Evolutionary conservation across 2,888 invertebrate species (phyloP), one percentile per base, ranked within the genome.

Genomic region (Drosophila maculinotata): DNA sequence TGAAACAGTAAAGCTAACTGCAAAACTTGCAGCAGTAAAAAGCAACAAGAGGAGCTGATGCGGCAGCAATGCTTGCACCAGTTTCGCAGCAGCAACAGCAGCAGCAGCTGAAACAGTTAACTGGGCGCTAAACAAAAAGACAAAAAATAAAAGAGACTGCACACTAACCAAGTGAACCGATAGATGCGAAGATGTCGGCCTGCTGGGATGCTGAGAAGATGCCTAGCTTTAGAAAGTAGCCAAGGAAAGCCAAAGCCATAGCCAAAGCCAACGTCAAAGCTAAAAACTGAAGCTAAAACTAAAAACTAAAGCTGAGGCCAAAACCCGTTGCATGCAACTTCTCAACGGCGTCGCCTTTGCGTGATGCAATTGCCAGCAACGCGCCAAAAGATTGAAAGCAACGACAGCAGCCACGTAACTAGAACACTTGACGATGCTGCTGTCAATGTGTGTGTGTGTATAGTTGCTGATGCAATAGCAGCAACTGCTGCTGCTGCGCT

Each of bases 301-400:
- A 39, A 44, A 35, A 52, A 60, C 49, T 26, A 59, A 39, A 59
- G 39, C 63, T 64, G 57, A 68, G 63, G 64, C 74, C 58, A 71
- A 84, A 84, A 52, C 79, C 81, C 79, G 83, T 87, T 85, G 83
- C 66, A 64, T 33, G 14, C 68, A 58, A 15, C 52, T n/a, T n/a
- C n/a, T n/a, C n/a, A 44, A 20, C 39, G 31, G 49, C 74, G 66
- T 80, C 69, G 77, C 72, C 82, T 85, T 77, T 78, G 87, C 83
- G 83, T 83, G 83, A 84, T 83, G 84, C 81, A 85, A 84, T 84
- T 87, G 82, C 79, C 69, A 87, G 79, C 71, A 73, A 65, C 65
- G 75, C 77, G 82, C 87, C 87, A 81, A 84, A 81, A 84, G 84
- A 87, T 87, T 83, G 87, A 83, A 83, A 72, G 87, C 84, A 86